phyloP scores from a whole-genome alignment of 2,113 vertebrate genomes.

The Rhinolophus sinicus region DNA sequence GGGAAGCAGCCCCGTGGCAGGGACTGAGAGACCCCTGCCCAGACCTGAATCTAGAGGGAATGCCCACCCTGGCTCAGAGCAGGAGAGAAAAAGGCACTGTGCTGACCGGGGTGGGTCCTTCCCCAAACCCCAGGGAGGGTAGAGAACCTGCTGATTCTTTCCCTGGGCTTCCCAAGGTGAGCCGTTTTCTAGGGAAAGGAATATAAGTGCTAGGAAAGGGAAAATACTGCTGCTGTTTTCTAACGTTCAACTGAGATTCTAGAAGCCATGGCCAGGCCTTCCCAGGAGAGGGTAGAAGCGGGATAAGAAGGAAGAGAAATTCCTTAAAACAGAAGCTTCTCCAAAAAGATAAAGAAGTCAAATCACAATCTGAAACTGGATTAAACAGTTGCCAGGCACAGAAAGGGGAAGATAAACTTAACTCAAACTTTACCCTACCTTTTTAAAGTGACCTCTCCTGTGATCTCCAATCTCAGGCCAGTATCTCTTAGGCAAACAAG shows the following conservation, averaged over 20 bases:
- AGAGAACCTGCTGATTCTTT: conserved; percentile 50
- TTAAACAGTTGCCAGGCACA: conserved; percentile 55
- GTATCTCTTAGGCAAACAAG: not conserved
- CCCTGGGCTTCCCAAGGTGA: conserved; percentile 62
- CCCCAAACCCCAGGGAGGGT: conserved; percentile 55
- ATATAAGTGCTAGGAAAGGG: conserved; percentile 42
- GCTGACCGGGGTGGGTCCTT: conserved; percentile 62
- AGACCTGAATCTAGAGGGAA: conserved; percentile 73
- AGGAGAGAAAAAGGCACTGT: conserved; percentile 81
- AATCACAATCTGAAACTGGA: conserved; percentile 77
- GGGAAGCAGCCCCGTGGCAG: conserved; percentile 39
- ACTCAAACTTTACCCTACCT: not conserved
- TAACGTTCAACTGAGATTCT: conserved; percentile 56
- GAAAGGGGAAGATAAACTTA: not conserved
- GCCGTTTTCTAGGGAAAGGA: conserved; percentile 54
- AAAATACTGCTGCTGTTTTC: conserved; percentile 62
- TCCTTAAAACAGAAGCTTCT: conserved; percentile 84
- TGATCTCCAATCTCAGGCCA: not conserved
- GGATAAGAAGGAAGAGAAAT: conserved; percentile 77
- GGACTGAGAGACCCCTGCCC: conserved; percentile 54
- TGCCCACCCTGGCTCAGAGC: conserved; percentile 73
- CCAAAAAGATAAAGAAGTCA: conserved; percentile 80
- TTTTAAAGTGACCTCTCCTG: not conserved
- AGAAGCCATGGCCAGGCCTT: conserved; percentile 24
- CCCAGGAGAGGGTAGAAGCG: conserved; percentile 21